A percentile compares a stretch with the other conserved stretches of the same genome.
Evolutionary conservation across 2,888 invertebrate genomes (phyloP).

Genomic region (Prostheceraeus crozeri): DNA sequence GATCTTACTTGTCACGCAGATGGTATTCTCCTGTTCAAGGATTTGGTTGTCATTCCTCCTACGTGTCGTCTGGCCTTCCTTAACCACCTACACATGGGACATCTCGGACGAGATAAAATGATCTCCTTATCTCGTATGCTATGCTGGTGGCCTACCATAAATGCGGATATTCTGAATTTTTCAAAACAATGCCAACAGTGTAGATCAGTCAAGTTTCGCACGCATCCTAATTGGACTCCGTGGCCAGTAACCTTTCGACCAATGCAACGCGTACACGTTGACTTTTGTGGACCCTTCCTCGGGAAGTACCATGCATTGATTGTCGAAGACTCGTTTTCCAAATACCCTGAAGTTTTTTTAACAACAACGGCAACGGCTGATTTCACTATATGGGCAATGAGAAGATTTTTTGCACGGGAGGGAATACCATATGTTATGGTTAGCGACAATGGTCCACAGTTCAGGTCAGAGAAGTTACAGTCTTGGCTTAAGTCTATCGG

Average conservation of each 20-base stretch:
- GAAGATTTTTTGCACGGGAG: conserved; percentile 16
- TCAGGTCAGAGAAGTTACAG: background rate
- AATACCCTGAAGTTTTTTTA: conserved; percentile 13
- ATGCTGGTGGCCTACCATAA: conserved; percentile 7
- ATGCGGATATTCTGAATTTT: conserved; percentile 3
- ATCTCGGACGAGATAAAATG: conserved; percentile 10
- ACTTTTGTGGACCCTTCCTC: conserved; percentile 3
- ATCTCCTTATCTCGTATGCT: conserved; percentile 7
- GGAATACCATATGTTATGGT: background rate
- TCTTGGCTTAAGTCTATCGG: conserved; percentile 1
- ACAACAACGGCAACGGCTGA: conserved; percentile 5
- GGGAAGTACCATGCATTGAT: conserved; percentile 3
- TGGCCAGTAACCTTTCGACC: conserved; percentile 13
- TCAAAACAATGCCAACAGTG: background rate
- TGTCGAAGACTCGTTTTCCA: conserved; percentile 13
- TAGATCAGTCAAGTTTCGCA: background rate
- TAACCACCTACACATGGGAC: conserved; percentile 12
- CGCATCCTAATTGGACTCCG: conserved; percentile 12
- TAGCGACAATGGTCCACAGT: conserved; percentile 9
- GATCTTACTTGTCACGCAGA: no score
- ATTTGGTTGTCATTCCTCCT: no score
- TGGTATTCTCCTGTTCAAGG: no score
- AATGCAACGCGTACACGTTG: conserved; percentile 21
- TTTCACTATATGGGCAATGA: background rate
- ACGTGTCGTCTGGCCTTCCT: no score